Evolutionary conservation across 2,888 invertebrate species (phyloP).

Genomic region (Melipona beecheii): DNA sequence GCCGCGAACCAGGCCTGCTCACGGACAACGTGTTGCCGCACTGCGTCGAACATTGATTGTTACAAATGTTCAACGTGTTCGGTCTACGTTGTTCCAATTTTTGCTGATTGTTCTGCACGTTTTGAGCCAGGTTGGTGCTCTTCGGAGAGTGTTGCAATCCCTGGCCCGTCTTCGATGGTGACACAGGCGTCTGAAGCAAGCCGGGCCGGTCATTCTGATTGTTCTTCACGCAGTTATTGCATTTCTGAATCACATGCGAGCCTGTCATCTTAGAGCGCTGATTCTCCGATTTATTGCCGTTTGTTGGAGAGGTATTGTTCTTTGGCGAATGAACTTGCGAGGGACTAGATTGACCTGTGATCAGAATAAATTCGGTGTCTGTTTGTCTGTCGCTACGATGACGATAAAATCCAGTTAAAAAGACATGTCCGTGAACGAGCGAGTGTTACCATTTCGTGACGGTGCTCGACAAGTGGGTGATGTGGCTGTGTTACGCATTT

Average conservation of each 20-base stretch:
- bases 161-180: constrained; percentile 81
- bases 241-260: constrained; percentile 71
- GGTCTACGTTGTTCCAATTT: constrained; percentile 78
- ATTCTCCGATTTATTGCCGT: constrained; percentile 74
- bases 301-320: constrained; percentile 74
- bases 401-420: neutral
- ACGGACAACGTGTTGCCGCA: constrained; percentile 78
- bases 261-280: constrained; percentile 71
- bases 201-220: constrained; percentile 80
- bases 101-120: constrained; percentile 77
- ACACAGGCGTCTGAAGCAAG: constrained; percentile 79
- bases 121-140: constrained; percentile 74
- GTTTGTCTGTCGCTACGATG: neutral
- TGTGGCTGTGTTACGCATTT: constrained; percentile 80
- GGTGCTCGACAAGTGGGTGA: constrained; percentile 81
- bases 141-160: constrained; percentile 78
- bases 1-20: constrained; percentile 80
- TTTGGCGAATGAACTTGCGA: constrained; percentile 79
- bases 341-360: constrained; percentile 80
- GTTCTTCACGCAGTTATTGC: constrained; percentile 81
- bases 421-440: neutral
- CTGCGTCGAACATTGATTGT: constrained; percentile 78
- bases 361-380: neutral
- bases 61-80: constrained; percentile 79
- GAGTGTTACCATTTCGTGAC: constrained; percentile 77